These are phyloP conservation scores for Heptranchias perlo DNA, from an alignment of 2,113 vertebrate species.

Conservation along the genomic window DNA sequence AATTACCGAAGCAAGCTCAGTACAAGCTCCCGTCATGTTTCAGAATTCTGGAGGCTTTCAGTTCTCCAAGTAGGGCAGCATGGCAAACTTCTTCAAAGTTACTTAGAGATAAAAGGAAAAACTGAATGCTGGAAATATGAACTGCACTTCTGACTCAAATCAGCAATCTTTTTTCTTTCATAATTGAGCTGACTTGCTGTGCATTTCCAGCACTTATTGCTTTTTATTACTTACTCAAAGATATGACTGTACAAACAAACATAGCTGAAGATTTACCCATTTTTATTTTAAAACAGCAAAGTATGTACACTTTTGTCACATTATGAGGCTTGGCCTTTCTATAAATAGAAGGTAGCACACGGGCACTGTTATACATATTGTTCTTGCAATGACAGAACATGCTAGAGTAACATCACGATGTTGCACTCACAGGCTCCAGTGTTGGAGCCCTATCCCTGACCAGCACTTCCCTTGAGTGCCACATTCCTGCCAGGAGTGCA, in stretches of 20 bases:
- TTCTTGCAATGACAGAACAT: neutral
- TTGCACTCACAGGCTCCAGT: neutral
- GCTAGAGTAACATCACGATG: neutral
- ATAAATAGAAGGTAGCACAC: neutral
- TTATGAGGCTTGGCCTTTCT: neutral
- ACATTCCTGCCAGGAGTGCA: neutral
- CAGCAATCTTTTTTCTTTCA: neutral
- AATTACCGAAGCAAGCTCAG: too few relatives aligned
- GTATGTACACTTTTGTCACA: too few relatives aligned
- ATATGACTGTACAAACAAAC: neutral
- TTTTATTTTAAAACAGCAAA: too few relatives aligned
- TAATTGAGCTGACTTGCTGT: neutral
- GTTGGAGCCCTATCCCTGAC: neutral
- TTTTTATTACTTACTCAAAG: neutral
- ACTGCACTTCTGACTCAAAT: neutral
- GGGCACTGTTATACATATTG: neutral
- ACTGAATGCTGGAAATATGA: neutral
- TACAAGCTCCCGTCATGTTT: neutral
- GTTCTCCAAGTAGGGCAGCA: neutral
- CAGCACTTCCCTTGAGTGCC: neutral
- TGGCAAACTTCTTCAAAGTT: neutral
- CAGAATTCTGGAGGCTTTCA: neutral
- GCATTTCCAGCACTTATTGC: neutral
- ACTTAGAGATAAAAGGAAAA: neutral
- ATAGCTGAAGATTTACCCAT: neutral